Evolutionary conservation across 2,888 invertebrate species (phyloP), one percentile per base, ranked within the genome.

Genomic region (Spilosoma lubricipeda): DNA sequence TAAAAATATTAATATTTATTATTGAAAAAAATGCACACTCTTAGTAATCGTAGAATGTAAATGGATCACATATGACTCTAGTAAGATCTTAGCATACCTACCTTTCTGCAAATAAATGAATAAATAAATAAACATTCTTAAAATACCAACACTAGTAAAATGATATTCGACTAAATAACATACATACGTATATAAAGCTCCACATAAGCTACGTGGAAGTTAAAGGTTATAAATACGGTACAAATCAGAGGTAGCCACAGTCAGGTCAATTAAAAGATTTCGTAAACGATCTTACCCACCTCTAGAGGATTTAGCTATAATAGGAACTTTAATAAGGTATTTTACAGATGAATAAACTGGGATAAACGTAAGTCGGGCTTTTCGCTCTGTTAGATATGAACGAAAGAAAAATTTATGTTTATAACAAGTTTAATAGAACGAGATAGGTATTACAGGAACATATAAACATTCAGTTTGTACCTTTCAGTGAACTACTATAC

Each of bases 401-500:
- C 3, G 15, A 82, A 78, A 78, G 76, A 80, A 76, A 78, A 80
- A 77, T 78, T 77, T 85, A 77, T 81, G 65, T 76, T 80, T 81
- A 80, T 78, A 75, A 77, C 83, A 74, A 74, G 73, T 42, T 75
- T 70, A 75, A 80, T 74, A 74, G 74, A 73, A 75, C 48, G 69
- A 18, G 73, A 65, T 39, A 4, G 33, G 2, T 33, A 75, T 67
- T 70, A 56, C 76, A 76, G 72, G 77, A 83, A 75, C 73, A 77
- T 83, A 73, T 77, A 80, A 69, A 80, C 77, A 76, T 78, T 76
- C 83, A 73, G 73, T 83, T 81, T 72, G 72, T 72, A 76, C 76
- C 76, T 83, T 76, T 77, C 72, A 75, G 67, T 66, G 73, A 70
- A 63, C 33, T n/a, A 67, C 42, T 13, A 8, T 11, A 66, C 11